A percentile compares a stretch with the other conserved stretches of the same genome.
These are phyloP conservation scores for Syndactyla subalaris DNA, from an alignment of 2,797 vertebrate species.

Conservation along the genomic window DNA sequence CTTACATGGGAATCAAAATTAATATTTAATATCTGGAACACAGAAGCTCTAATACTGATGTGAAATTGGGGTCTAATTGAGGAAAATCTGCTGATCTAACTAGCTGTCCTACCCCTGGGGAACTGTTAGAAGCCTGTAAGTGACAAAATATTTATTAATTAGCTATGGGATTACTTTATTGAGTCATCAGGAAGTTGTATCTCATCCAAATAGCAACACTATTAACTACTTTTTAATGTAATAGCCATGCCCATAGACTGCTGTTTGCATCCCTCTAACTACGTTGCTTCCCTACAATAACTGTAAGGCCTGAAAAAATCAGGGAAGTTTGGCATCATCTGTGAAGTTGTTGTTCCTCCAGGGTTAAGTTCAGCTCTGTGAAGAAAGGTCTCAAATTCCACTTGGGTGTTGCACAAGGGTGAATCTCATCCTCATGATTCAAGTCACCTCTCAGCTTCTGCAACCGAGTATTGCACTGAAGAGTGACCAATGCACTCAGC, in stretches of 20 bases:
- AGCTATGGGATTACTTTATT: neutral
- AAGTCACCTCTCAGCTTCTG: neutral
- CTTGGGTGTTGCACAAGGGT: neutral
- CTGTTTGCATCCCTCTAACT: neutral
- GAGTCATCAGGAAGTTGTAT: neutral
- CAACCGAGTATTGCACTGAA: neutral
- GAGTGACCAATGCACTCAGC: neutral
- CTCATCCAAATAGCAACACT: neutral
- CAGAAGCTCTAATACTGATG: neutral
- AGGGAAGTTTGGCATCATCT: neutral
- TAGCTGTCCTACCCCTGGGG: neutral
- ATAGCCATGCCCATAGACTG: neutral
- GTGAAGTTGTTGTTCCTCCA: neutral
- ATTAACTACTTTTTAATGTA: neutral
- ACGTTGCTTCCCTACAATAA: neutral
- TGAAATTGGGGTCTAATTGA: conserved; percentile 13
- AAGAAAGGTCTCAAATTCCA: neutral
- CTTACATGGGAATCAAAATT: neutral
- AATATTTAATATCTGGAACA: neutral
- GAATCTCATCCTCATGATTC: neutral
- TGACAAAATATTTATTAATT: conserved; percentile 43
- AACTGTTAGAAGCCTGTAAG: neutral
- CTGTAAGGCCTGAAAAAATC: neutral
- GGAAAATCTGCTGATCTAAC: conserved; percentile 23
- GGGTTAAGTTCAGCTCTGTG: neutral